Conservation (phyloP, 2,888 invertebrate genomes). For the Phaonia tiefii region DNA sequence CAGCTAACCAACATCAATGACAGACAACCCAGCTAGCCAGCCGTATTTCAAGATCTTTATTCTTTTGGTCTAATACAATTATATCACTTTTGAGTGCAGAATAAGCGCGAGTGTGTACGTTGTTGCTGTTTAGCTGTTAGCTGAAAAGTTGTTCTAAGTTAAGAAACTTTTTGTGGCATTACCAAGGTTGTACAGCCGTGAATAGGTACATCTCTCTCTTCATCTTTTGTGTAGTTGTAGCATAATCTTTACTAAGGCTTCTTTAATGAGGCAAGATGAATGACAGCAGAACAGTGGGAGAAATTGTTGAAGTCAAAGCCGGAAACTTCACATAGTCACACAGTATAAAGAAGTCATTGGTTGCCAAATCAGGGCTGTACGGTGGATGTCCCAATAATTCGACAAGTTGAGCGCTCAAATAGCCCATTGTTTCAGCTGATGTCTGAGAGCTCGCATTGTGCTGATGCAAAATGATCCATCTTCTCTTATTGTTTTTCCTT, state of each 20-base stretch:
- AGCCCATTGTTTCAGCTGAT: too few relatives aligned
- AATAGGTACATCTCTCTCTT: neutral
- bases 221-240: neutral
- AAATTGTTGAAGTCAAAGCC: too few relatives aligned
- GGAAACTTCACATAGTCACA: too few relatives aligned
- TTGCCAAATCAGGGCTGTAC: too few relatives aligned
- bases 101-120: neutral
- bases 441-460: too few relatives aligned
- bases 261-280: too few relatives aligned
- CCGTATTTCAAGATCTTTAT: slow-evolving; percentile 7
- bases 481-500: too few relatives aligned
- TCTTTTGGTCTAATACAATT: slow-evolving; percentile 17
- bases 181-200: slow-evolving; percentile 48
- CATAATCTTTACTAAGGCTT: slow-evolving; percentile 15
- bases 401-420: too few relatives aligned
- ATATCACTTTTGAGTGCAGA: slow-evolving; percentile 1
- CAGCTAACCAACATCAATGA: neutral
- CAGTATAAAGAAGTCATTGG: too few relatives aligned
- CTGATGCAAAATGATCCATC: too few relatives aligned
- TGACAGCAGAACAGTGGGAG: too few relatives aligned
- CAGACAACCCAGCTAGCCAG: neutral
- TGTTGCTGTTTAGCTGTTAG: neutral
- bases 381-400: too few relatives aligned
- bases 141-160: slow-evolving; percentile 56
- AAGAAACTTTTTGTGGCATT: slow-evolving; percentile 59